Evolutionary conservation across 2,797 vertebrate genomes (phyloP), one percentile per base, ranked within the genome.

Genomic region (Bradypus variegatus): DNA sequence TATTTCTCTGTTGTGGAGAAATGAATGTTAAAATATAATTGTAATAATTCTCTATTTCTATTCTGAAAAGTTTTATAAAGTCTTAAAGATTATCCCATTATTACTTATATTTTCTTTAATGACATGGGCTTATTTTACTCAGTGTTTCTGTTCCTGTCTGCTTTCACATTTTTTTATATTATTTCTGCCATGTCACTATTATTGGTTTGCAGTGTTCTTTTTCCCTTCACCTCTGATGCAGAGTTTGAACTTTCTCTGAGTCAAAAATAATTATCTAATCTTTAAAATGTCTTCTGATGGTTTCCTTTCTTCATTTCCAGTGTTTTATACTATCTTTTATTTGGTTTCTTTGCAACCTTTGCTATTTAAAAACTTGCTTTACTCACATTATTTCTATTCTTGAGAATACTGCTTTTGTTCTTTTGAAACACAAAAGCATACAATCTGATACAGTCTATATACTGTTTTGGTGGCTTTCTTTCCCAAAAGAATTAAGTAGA

Each of bases 371-470:
- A 60, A 48, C 29, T 93, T 88, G 23, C 25, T 82, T 92, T 55
- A 6, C 21, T 90, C 38, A 4, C 50, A 38, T 87, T 89, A 25
- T 36, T 23, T 67, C 80, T 85, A 38, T 73, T n/a, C 38, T 88
- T 77, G 89, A 89, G 64, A 94, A 88, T 67, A 88, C 33, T 29
- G n/a, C 29, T 88, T 95, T 89, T 91, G 72, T 94, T 94, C 76
- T 90, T 93, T 93, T 84, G 86, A 84, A 91, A 84, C 77, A 76
- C 0, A 65, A 82, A 78, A 79, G 16, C 55, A 65, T 91, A 29
- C n/a, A 87, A 15, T 92, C 31, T 53, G 87, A 62, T 81, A 48
- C 55, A 77, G 36, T 84, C 19, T 88, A 5, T 86, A 14, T 78
- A 70, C 21, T 93, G 16, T 91, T 64, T 29, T 91, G 29, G 8